These are phyloP conservation scores for Thoracochromis brauschi DNA, from an alignment of 2,113 vertebrate species.

Conservation along the genomic window DNA sequence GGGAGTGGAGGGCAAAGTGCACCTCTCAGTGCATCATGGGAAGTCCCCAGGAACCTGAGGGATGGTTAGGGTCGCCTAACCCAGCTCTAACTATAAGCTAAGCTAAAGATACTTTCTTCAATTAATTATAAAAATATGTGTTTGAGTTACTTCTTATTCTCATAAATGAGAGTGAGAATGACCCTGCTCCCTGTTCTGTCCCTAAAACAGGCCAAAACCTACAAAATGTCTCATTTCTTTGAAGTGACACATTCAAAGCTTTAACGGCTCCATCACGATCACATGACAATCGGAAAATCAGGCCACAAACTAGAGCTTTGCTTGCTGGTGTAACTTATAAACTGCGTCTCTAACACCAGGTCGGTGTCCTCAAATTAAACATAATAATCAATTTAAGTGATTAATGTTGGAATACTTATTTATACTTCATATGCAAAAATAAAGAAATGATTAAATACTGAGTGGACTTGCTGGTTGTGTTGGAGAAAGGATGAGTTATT, in stretches of 20 bases:
- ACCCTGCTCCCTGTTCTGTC: background rate
- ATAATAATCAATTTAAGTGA: background rate
- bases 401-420: background rate
- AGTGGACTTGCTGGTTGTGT: background rate
- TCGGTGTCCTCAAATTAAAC: accelerated
- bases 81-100: background rate
- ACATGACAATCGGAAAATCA: background rate
- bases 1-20: background rate
- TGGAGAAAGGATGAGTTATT: background rate
- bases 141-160: background rate
- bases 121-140: background rate
- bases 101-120: background rate
- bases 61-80: accelerated
- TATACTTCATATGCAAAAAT: background rate
- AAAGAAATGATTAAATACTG: background rate
- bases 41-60: background rate
- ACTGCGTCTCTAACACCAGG: background rate
- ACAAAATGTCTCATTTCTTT: background rate
- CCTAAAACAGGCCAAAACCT: background rate
- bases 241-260: background rate
- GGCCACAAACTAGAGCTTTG: background rate
- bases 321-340: background rate
- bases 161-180: background rate
- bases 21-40: background rate
- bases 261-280: background rate